Evolutionary conservation across 1,140 invertebrate species (phyloP), one percentile per base, ranked within the genome.

Genomic region (Heliconius hewitsoni): DNA sequence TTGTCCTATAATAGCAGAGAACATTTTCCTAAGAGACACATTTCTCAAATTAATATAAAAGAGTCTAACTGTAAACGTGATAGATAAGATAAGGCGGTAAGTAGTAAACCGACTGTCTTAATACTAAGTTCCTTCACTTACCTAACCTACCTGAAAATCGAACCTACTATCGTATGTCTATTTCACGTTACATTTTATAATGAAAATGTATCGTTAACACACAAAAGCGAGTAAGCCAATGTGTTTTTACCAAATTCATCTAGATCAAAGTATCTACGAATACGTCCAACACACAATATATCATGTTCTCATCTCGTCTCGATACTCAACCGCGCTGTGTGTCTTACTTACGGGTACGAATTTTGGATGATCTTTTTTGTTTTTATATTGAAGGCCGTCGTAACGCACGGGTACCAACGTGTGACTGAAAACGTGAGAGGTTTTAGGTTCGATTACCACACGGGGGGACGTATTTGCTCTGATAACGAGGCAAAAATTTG

Each of bases 261-360:
- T 86, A 88, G 89, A 89, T 90, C 87, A 89, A 80, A 80, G 83
- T 83, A 82, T 81, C 76, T 71, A 46, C 37, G 39, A 13, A 8
- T 13, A 81, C 83, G 79, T 66, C 60, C 4, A 30, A 30, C 23
- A 30, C 60, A 30, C 60, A 11, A 90, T 90, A 88, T 87, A 84
- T 91, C 86, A 89, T 87, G 79, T 80, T 82, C 84, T 84, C 84
- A 84, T 87, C 86, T 86, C 86, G 85, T 87, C 86, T 86, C 86
- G 85, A 88, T 88, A 88, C 80, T 66, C 60, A 66, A 66, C 80
- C 82, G 78, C 46, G 77, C 30, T 34, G 71, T 66, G 11, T 66
- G 27, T 66, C n/a, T n/a, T n/a, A n/a, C n/a, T n/a, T n/a, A n/a
- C n/a, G 6, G 11, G 23, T 50, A n/a, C 9, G 30, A 76, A 46